A percentile compares a stretch with the other conserved stretches of the same genome.
Conservation (phyloP, 2,113 vertebrate species). For the Hippocampus barbouri region DNA sequence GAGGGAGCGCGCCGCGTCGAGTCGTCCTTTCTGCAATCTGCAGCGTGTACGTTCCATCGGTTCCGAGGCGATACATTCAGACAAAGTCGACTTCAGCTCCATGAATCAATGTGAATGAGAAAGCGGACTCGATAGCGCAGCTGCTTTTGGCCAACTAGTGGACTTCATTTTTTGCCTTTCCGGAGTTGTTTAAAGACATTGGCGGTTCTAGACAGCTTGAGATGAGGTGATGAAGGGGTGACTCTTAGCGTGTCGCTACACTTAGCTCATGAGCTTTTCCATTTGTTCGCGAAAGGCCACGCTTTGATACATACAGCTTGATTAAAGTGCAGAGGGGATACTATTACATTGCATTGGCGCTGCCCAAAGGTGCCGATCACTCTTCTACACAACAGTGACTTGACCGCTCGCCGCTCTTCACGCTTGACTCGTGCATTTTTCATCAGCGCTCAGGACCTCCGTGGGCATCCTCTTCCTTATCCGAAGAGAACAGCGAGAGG, state of each 20-base stretch:
- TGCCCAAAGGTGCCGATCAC: conserved; percentile 6
- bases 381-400: conserved; percentile 19
- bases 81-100: not conserved
- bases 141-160: not conserved
- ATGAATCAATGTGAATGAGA: not conserved
- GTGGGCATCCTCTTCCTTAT: conserved; percentile 8
- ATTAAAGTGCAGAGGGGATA: not conserved
- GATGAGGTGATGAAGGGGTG: no score
- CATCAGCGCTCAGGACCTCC: conserved; percentile 20
- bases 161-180: no score
- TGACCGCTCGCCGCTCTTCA: conserved; percentile 7
- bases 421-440: conserved; percentile 25
- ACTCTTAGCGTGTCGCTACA: not conserved
- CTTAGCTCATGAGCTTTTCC: not conserved
- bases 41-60: not conserved
- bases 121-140: not conserved
- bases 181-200: not conserved
- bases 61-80: not conserved
- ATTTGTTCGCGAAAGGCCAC: not conserved
- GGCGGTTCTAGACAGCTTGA: no score
- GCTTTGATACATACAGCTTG: not conserved
- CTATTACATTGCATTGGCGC: not conserved
- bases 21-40: not conserved
- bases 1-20: not conserved
- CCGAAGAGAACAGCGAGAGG: not conserved